phyloP scores from a whole-genome alignment of 2,797 vertebrate species.

The Okamejei kenojei region DNA sequence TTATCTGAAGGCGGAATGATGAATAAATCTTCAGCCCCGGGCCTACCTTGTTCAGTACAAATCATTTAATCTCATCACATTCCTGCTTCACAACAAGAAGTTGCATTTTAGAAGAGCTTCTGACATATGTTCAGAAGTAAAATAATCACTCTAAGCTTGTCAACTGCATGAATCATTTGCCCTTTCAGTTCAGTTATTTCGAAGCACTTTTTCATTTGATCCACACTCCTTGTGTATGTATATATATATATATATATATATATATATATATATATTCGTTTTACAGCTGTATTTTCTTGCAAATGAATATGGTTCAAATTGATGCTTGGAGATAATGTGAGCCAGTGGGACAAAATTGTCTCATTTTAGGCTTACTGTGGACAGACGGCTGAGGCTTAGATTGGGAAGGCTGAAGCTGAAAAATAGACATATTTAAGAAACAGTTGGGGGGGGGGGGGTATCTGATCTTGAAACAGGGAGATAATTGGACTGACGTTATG shows the following conservation, averaged over 20 bases:
- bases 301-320: not conserved
- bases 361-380: not conserved
- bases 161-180: not conserved
- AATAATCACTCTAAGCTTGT: not conserved
- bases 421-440: not conserved
- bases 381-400: not conserved
- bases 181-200: not conserved
- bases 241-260: not conserved
- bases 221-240: not conserved
- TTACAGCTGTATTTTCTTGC: not conserved
- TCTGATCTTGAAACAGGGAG: not conserved
- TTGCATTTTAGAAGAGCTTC: not conserved
- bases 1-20: not conserved
- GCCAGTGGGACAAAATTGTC: not conserved
- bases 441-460: not conserved
- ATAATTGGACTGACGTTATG: not conserved
- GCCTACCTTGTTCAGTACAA: not conserved
- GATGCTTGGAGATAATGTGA: not conserved
- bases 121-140: slow-evolving; percentile 8
- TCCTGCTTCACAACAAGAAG: not conserved
- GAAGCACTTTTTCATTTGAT: not conserved
- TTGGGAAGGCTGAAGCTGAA: not conserved
- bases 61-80: not conserved
- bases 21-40: not conserved
- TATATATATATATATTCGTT: not conserved